A percentile compares a stretch with the other conserved stretches of the same genome.
Evolutionary conservation across 2,797 vertebrate species (phyloP).

Genomic region (Argentina silus): DNA sequence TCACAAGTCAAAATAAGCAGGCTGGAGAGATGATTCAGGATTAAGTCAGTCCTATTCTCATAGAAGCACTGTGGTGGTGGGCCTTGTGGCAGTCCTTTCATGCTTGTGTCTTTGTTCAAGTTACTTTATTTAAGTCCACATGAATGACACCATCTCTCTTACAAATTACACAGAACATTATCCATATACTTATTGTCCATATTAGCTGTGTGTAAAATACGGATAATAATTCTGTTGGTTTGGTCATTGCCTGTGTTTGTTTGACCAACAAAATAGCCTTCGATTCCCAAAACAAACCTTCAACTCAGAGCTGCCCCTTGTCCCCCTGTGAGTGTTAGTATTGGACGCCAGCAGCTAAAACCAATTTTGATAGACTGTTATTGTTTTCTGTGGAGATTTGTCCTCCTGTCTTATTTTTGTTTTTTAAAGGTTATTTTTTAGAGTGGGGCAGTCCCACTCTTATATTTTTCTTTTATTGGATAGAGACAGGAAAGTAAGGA

Average conservation of each 20-base stretch:
- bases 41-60: not conserved
- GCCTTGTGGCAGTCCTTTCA: not conserved
- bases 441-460: too few relatives aligned
- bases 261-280: constrained; percentile 36
- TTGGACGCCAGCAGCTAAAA: constrained; percentile 43
- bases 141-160: not conserved
- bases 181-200: too few relatives aligned
- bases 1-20: not conserved
- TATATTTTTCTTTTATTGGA: too few relatives aligned
- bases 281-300: constrained; percentile 40
- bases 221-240: constrained; percentile 33
- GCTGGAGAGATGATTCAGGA: not conserved
- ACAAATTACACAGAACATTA: not conserved
- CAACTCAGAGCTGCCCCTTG: not conserved
- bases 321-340: constrained; percentile 43
- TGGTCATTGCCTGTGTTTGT: constrained; percentile 45
- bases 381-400: constrained; percentile 50
- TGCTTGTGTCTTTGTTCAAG: not conserved
- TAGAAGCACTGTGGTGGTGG: not conserved
- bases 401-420: too few relatives aligned
- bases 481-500: too few relatives aligned
- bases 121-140: not conserved
- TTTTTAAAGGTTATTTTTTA: too few relatives aligned
- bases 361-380: constrained; percentile 43
- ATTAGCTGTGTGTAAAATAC: too few relatives aligned